phyloP scores from a whole-genome alignment of 1,140 invertebrate genomes.

The Eumaeus atala region DNA sequence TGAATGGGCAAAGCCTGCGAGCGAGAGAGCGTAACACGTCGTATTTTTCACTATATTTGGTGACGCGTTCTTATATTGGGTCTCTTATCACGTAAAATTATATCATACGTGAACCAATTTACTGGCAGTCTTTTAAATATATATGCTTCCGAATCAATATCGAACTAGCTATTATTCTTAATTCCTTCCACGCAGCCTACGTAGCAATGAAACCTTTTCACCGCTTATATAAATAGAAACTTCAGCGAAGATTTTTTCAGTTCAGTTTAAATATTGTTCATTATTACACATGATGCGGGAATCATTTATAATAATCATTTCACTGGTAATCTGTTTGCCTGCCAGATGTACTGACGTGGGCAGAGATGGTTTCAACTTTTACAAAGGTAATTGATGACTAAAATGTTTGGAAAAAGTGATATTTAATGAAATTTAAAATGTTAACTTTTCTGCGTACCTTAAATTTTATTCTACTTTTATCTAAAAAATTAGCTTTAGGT shows the following conservation, averaged over 20 bases:
- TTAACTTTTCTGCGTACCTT: too few relatives aligned
- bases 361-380: constrained; percentile 56
- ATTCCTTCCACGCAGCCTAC: constrained; percentile 6
- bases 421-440: too few relatives aligned
- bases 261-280: constrained; percentile 40
- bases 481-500: too few relatives aligned
- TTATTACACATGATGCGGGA: constrained; percentile 45
- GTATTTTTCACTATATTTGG: too few relatives aligned
- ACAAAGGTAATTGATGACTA: constrained; percentile 41
- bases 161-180: constrained; percentile 6
- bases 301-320: constrained; percentile 49
- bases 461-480: too few relatives aligned
- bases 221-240: constrained; percentile 38
- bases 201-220: constrained; percentile 11
- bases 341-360: constrained; percentile 39
- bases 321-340: constrained; percentile 25
- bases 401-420: background rate
- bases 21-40: too few relatives aligned
- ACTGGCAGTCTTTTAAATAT: constrained; percentile 5
- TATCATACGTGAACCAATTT: too few relatives aligned
- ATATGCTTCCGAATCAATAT: constrained; percentile 8
- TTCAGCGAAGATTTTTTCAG: constrained; percentile 23
- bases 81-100: too few relatives aligned
- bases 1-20: too few relatives aligned
- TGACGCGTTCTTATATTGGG: too few relatives aligned